phyloP scores from a whole-genome alignment of 2,113 vertebrate genomes.

The Pipa parva region DNA sequence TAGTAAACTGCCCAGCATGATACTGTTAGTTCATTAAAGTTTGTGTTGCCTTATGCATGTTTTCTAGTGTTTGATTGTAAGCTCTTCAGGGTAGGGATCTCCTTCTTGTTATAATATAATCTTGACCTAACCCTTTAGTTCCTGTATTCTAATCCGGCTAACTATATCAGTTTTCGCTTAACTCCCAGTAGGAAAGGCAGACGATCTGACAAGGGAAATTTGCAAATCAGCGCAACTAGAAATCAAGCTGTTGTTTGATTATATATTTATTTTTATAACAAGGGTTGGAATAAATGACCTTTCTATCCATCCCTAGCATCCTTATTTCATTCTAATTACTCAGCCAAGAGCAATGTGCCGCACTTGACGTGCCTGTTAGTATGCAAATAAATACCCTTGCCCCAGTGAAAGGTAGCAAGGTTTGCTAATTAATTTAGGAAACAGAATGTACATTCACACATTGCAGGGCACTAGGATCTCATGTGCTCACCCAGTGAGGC shows the following conservation, averaged over 20 bases:
- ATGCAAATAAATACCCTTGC: background rate
- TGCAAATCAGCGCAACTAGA: too few species aligned
- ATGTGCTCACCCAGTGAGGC: background rate
- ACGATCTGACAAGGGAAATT: too few species aligned
- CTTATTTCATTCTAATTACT: background rate
- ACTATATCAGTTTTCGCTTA: too few species aligned
- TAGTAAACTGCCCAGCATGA: too few species aligned
- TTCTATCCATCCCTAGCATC: background rate
- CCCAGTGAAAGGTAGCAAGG: background rate
- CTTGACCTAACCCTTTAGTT: too few species aligned
- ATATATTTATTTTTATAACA: background rate
- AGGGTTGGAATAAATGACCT: background rate
- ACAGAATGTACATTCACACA: background rate
- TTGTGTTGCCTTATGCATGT: too few species aligned
- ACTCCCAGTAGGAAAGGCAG: too few species aligned
- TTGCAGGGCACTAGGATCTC: background rate
- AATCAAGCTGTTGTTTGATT: background rate
- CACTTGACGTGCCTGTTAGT: background rate
- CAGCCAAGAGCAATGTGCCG: background rate
- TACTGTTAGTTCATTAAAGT: too few species aligned
- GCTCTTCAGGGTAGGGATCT: too few species aligned
- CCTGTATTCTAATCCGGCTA: too few species aligned
- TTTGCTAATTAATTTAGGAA: constrained; percentile 1
- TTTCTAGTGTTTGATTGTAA: too few species aligned
- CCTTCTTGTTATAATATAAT: too few species aligned